Base-by-base conservation (phyloP, 2,888 invertebrate species). In the Ormyrus rosae region DNA sequence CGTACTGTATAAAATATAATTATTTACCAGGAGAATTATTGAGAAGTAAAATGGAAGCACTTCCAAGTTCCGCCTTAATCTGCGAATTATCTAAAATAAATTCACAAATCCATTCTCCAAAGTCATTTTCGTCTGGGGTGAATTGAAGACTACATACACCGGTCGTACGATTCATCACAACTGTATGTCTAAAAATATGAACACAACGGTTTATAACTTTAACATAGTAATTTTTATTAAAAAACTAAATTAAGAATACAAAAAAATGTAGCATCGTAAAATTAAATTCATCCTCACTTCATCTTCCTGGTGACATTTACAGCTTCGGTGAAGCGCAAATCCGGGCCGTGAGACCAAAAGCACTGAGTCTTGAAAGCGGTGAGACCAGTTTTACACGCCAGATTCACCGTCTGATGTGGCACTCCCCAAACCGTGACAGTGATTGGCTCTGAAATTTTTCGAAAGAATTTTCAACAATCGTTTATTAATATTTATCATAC, bases 101-200 rank as follows among this genome's bases (percentile, higher is more conserved):
- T 81, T 83, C 88, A 65, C 91, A 91, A n/a, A 83, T 86, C 91
- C 91, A 91, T 48, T 86, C 84, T 6, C 90, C 91, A n/a, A 90
- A 83, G 83, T 90, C 90, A 50, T 50, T 10, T 10, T 86, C 84
- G 63, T 86, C 86, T 0, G 90, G 89, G 72, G 86, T 87, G 64
- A 91, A 90, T 81, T 88, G 86, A 9, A 90, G 76, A 7, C 86
- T 87, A 69, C 91, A 91, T 69, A 90, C 83, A 51, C 91, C 91
- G 19, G 84, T 86, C 5, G 86, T 83, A 50, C 87, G 85, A 83
- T 90, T 88, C 87, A 90, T 88, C 75, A 85, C 83, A 55, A 90
- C 81, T 50, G 82, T 85, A 82, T 88, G 86, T 70, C 90, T 90
- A 72, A 64, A 71, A 83, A 81, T 56, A 34, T 34, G 34, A 34